These are phyloP conservation scores for Aspiorhynchus laticeps DNA, from an alignment of 2,113 vertebrate genomes.

Conservation along the genomic window DNA sequence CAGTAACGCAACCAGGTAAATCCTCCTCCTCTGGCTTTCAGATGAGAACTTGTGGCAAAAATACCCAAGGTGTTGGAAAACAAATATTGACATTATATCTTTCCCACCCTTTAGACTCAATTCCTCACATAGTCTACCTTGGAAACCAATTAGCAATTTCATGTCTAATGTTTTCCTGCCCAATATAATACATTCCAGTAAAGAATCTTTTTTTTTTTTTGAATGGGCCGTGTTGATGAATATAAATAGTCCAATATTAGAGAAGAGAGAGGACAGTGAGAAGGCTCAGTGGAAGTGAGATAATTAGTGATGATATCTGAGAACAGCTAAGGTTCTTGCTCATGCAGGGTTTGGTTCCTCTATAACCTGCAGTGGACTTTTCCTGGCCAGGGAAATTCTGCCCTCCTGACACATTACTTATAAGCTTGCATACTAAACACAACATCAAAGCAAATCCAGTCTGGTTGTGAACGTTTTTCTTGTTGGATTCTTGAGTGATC, in stretches of 20 bases:
- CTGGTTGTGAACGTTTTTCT: not conserved
- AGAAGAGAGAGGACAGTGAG: not conserved
- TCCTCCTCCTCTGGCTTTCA: not conserved
- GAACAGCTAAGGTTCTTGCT: conserved; percentile 32
- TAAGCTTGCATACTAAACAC: not conserved
- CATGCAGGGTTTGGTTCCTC: conserved; percentile 32
- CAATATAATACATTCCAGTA: not conserved
- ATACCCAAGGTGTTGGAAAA: not conserved
- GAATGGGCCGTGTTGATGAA: not conserved
- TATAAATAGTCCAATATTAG: not conserved
- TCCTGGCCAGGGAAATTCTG: conserved; percentile 46
- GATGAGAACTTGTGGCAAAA: not conserved
- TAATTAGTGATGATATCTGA: not conserved
- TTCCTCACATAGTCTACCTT: not conserved
- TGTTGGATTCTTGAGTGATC: not conserved
- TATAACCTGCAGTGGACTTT: conserved; percentile 53
- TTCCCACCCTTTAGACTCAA: not conserved
- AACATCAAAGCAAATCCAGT: not conserved
- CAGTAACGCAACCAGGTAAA: conserved; percentile 20
- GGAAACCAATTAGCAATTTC: not conserved
- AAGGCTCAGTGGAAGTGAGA: conserved; percentile 51
- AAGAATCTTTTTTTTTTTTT: not conserved
- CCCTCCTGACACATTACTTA: conserved; percentile 1
- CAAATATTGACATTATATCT: not conserved
- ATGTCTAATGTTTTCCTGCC: not conserved